phyloP scores from a whole-genome alignment of 2,113 vertebrate genomes.

The Ondatra zibethicus region DNA sequence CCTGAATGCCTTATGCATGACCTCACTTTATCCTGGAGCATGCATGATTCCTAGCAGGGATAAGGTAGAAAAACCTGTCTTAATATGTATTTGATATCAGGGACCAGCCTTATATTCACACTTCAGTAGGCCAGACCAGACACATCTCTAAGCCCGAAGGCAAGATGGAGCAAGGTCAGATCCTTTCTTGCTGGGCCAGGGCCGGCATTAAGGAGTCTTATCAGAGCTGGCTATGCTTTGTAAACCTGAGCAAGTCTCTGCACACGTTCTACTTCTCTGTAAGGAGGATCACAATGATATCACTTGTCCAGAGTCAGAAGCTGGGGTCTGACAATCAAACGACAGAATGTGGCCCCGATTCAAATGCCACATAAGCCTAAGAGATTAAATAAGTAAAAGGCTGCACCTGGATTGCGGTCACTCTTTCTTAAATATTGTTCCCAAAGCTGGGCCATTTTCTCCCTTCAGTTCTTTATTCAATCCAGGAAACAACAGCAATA shows the following conservation, averaged over 20 bases:
- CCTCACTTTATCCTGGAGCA: not conserved
- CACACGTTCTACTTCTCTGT: not conserved
- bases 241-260: not conserved
- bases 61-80: not conserved
- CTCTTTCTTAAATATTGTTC: conserved; percentile 9
- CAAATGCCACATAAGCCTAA: not conserved
- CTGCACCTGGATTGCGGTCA: not conserved
- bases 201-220: not conserved
- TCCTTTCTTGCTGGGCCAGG: not conserved
- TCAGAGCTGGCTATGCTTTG: not conserved
- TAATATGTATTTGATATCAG: not conserved
- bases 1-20: not conserved
- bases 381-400: not conserved
- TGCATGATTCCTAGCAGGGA: not conserved
- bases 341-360: not conserved
- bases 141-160: not conserved
- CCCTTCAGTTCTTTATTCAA: conserved; percentile 14
- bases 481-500: not conserved
- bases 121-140: not conserved
- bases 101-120: not conserved
- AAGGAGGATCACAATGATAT: not conserved
- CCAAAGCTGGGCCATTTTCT: not conserved
- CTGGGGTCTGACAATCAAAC: not conserved
- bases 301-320: not conserved
- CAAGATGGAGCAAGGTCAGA: not conserved